A percentile compares a stretch with the other conserved stretches of the same genome.
phyloP scores from a whole-genome alignment of 2,888 invertebrate genomes.

The Leptogaster cylindrica region DNA sequence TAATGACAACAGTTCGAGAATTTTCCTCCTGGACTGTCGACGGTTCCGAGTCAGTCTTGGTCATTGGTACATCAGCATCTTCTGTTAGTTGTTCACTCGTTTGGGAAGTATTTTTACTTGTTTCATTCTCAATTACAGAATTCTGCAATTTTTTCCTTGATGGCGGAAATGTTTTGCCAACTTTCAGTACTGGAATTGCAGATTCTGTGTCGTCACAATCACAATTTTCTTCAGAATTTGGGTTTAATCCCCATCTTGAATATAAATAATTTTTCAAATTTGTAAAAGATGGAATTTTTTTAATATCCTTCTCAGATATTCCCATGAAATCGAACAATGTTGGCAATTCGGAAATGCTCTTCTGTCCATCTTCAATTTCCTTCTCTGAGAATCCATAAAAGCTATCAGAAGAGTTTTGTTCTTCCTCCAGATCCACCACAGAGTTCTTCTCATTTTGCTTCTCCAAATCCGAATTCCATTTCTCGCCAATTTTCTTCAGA shows the following conservation, averaged over 20 bases:
- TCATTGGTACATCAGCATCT: not conserved
- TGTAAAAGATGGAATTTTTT: constrained; percentile 30
- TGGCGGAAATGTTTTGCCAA: constrained; percentile 1
- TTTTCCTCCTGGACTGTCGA: not conserved
- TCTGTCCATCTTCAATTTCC: too few species aligned
- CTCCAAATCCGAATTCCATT: too few species aligned
- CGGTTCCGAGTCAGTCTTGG: not conserved
- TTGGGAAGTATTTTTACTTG: not conserved
- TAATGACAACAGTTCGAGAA: constrained; percentile 24
- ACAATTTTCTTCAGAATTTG: constrained; percentile 4
- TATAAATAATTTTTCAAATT: constrained; percentile 32
- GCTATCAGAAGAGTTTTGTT: too few species aligned
- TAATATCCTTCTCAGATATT: not conserved
- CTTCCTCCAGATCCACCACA: too few species aligned
- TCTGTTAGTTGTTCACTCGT: not conserved
- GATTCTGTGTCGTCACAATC: not conserved
- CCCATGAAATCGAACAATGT: too few species aligned
- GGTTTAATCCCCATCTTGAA: constrained; percentile 2
- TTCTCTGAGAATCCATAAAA: too few species aligned
- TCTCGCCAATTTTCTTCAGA: too few species aligned
- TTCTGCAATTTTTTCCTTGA: not conserved
- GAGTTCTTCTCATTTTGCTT: too few species aligned
- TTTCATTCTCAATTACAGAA: not conserved
- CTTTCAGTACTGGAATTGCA: constrained; percentile 10
- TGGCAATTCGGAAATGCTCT: too few species aligned